phyloP scores from a whole-genome alignment of 2,888 invertebrate genomes.

The Scaptomyza cyrtandrae region DNA sequence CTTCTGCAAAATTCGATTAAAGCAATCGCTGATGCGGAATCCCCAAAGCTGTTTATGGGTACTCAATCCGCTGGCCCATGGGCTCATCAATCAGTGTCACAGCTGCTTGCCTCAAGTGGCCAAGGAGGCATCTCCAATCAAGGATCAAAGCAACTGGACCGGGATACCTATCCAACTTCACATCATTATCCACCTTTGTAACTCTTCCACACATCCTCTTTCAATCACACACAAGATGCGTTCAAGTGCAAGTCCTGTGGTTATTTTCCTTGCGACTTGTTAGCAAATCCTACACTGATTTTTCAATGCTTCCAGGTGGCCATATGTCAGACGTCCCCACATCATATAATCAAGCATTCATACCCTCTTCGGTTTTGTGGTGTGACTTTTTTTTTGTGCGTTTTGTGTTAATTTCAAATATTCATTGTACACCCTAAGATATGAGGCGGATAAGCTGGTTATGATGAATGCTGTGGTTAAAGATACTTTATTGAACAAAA shows the following conservation, averaged over 20 bases:
- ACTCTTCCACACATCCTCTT: constrained; percentile 58
- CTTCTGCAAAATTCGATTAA: constrained; percentile 62
- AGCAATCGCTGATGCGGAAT: constrained; percentile 69
- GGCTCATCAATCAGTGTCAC: constrained; percentile 72
- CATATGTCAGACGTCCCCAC: constrained; percentile 62
- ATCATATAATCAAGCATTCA: constrained; percentile 24
- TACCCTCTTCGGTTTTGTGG: constrained; percentile 28
- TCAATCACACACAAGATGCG: constrained; percentile 66
- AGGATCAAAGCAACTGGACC: constrained; percentile 73
- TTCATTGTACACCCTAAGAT: constrained; percentile 14
- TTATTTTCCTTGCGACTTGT: constrained; percentile 52
- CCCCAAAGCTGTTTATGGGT: constrained; percentile 52
- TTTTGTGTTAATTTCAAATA: constrained; percentile 27
- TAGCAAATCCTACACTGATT: constrained; percentile 62
- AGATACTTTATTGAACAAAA: too few relatives aligned
- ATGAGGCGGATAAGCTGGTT: not conserved
- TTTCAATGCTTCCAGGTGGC: constrained; percentile 58
- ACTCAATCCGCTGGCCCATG: constrained; percentile 14
- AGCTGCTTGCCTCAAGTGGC: constrained; percentile 60
- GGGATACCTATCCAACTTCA: constrained; percentile 16
- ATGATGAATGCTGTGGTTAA: too few relatives aligned
- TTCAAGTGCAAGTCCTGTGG: constrained; percentile 79
- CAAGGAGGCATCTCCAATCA: constrained; percentile 61
- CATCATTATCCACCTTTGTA: constrained; percentile 26
- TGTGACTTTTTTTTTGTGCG: constrained; percentile 29